Conservation (phyloP, 2,113 vertebrate species). For the Mus spicilegus region DNA sequence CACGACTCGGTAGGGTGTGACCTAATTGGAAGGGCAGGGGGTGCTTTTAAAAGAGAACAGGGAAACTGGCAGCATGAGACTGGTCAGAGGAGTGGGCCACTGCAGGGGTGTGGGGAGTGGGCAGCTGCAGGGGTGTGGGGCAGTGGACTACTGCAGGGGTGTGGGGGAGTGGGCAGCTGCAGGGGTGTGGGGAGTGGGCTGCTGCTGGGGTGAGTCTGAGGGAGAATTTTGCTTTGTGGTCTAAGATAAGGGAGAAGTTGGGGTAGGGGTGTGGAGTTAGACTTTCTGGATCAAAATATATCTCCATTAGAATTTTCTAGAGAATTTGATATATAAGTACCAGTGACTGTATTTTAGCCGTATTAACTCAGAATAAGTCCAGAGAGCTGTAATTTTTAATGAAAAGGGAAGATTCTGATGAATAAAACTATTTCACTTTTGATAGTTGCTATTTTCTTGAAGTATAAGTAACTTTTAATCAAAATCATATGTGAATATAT, state of each 20-base stretch:
- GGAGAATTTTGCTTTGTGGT: background rate
- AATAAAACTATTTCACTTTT: background rate
- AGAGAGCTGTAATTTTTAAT: slow-evolving; percentile 10
- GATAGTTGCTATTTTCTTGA: background rate
- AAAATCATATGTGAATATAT: background rate
- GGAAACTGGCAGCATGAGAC: background rate
- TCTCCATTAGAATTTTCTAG: background rate
- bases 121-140: background rate
- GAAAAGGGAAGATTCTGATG: background rate
- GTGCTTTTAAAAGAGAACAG: background rate
- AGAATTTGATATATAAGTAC: slow-evolving; percentile 12
- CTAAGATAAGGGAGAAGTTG: background rate
- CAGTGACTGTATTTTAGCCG: background rate
- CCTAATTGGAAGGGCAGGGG: background rate
- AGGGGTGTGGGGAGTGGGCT: background rate
- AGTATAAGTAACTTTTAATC: slow-evolving; percentile 36
- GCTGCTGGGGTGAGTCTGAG: background rate
- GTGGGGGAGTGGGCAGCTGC: background rate
- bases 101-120: background rate
- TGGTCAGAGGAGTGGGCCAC: background rate
- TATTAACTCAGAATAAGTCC: slow-evolving; percentile 33
- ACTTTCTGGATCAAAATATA: background rate
- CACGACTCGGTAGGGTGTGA: background rate
- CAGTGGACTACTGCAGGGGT: background rate
- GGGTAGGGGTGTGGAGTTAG: background rate